Base-by-base conservation (phyloP, 2,113 vertebrate genomes). In the Carassius carassius region DNA sequence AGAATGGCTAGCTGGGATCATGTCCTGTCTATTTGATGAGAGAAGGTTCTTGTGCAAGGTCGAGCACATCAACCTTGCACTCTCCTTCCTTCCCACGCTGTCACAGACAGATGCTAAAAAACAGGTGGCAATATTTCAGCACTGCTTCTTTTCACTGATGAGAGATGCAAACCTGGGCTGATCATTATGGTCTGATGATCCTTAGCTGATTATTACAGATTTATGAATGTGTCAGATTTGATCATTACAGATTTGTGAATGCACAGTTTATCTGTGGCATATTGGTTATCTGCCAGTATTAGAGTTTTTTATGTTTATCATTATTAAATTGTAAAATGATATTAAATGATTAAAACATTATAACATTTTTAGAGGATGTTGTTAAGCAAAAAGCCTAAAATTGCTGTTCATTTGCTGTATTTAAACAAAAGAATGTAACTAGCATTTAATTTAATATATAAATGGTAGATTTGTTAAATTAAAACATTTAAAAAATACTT, bases 1-100 rank as follows among this genome's bases (percentile, higher is more conserved):
- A 17, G 47, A 41, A 14, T 17, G 75, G 35, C 56, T 74, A 62
- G 69, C 44, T 75, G n/a, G 77, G 60, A 84, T 84, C 82, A 87
- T 37, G 23, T 49, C 67, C 69, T 74, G 76, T 87, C 86, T 82
- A 8, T 84, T 82, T 74, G 78, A 80, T 69, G 21, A 81, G 83
- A 75, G 12, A 88, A 72, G 65, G 65, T 82, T 60, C 41, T 49
- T 23, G 67, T 83, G 88, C n/a, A 29, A 47, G 47, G 80, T 75
- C 79, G 58, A 62, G 76, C 49, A 65, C 37, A 62, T 65, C 13
- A 49, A 85, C 83, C 76, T 85, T 25, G 60, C 82, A 85, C 44
- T 56, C 13, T 58, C 16, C 23, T 60, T 86, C 65, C 11, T 75
- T 85, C 85, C 79, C 83, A 86, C 67, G n/a, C 44, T 21, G 73